These are phyloP conservation scores for Lamprologus tigripictilis DNA, from an alignment of 2,113 vertebrate species.

Conservation along the genomic window DNA sequence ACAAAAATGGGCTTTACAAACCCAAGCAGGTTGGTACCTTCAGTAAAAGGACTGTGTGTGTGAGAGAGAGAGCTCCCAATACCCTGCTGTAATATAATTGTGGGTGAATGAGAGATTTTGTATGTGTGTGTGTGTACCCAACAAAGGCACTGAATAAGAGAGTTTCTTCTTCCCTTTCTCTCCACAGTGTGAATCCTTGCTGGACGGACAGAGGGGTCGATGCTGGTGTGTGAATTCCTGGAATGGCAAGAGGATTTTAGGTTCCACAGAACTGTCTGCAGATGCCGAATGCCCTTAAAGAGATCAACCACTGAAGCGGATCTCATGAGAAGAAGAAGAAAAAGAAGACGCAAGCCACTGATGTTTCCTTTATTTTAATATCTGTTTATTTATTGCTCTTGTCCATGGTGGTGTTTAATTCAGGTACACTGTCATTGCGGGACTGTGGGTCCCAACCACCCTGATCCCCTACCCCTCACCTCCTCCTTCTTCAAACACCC, in stretches of 20 bases:
- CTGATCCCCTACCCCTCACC: neutral
- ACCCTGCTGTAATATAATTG: neutral
- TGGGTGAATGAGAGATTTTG: neutral
- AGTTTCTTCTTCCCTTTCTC: neutral
- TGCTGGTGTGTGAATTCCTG: slow-evolving; percentile 94
- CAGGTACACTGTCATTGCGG: slow-evolving; percentile 74
- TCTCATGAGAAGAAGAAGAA: neutral
- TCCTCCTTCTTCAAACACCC: slow-evolving; percentile 1
- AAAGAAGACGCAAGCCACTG: slow-evolving; percentile 54
- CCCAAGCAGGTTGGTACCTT: slow-evolving; percentile 81
- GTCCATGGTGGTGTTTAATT: slow-evolving; percentile 70
- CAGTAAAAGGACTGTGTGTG: neutral
- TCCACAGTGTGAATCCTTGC: slow-evolving; percentile 87
- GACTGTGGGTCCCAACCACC: slow-evolving; percentile 32
- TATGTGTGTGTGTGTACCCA: neutral
- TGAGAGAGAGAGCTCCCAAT: neutral
- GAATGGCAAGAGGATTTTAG: slow-evolving; percentile 83
- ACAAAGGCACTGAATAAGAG: neutral
- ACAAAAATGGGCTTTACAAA: slow-evolving; percentile 86
- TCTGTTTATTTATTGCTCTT: slow-evolving; percentile 73
- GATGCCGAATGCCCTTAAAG: slow-evolving; percentile 80
- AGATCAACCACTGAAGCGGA: slow-evolving; percentile 40
- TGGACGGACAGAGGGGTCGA: slow-evolving; percentile 80
- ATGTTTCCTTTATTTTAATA: slow-evolving; percentile 38
- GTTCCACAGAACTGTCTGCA: slow-evolving; percentile 70